phyloP scores from a whole-genome alignment of 2,797 vertebrate genomes.

The Megaceryle alcyon region DNA sequence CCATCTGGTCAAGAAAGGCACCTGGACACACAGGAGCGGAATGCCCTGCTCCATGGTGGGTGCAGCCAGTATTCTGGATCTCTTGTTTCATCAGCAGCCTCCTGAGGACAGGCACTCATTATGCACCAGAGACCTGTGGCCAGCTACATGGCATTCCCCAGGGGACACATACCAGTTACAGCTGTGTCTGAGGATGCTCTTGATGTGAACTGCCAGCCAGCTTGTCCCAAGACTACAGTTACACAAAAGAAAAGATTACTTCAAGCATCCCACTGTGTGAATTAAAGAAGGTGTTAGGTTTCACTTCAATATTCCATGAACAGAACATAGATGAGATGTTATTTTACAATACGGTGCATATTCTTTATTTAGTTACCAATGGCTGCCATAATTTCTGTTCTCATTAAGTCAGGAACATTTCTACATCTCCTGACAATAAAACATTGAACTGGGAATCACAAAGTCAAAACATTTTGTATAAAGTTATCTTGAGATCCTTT shows the following conservation, averaged over 20 bases:
- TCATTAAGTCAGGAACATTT: neutral
- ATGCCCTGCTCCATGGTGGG: rapidly evolving
- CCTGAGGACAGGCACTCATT: neutral
- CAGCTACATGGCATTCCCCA: neutral
- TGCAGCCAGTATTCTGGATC: neutral
- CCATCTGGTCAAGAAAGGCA: neutral
- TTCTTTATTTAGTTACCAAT: neutral
- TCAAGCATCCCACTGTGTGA: neutral
- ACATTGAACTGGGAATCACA: neutral
- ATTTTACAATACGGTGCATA: neutral
- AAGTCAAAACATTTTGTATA: neutral
- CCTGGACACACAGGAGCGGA: neutral
- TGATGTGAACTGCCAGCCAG: neutral
- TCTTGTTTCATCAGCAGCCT: neutral
- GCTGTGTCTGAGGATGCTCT: neutral
- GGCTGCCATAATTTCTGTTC: neutral
- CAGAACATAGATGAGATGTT: neutral
- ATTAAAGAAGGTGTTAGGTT: neutral
- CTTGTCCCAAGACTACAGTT: neutral
- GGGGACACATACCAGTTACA: neutral
- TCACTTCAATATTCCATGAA: neutral
- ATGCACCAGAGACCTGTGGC: neutral
- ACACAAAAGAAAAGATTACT: neutral
- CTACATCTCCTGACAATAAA: neutral
- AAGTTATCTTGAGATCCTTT: neutral